Conservation (phyloP, 2,888 invertebrate species). For the Drosophila hamatofila region DNA sequence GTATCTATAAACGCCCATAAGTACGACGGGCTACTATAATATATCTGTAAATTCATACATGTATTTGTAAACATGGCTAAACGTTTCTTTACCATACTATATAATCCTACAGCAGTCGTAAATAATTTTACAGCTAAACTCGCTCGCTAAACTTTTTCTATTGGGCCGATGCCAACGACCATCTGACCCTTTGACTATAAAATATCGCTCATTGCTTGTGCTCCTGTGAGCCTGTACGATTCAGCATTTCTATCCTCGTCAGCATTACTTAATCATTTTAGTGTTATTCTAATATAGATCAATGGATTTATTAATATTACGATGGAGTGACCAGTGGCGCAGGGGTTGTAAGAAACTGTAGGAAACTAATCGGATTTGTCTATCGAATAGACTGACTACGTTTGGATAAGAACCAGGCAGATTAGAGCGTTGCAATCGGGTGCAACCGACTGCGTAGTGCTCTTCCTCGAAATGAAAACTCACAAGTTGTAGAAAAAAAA, state of each 20-base stretch:
- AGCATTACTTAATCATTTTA: constrained; percentile 65
- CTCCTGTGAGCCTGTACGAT: constrained; percentile 38
- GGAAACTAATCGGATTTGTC: constrained; percentile 13
- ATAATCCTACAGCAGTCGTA: constrained; percentile 77
- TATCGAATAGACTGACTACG: constrained; percentile 50
- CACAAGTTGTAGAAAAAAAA: too few relatives aligned
- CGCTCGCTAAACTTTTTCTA: constrained; percentile 23
- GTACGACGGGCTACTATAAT: constrained; percentile 32
- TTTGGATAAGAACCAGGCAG: background rate
- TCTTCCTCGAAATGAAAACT: too few relatives aligned
- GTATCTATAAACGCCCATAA: constrained; percentile 45
- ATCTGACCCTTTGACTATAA: constrained; percentile 70
- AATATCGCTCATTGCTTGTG: constrained; percentile 65
- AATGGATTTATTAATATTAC: constrained; percentile 23
- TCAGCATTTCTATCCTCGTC: constrained; percentile 37
- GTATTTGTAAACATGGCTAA: constrained; percentile 67
- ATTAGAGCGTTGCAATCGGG: too few relatives aligned
- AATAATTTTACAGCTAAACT: constrained; percentile 74
- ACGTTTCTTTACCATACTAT: constrained; percentile 55
- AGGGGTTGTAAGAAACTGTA: background rate
- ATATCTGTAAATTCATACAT: constrained; percentile 43
- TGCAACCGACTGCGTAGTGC: too few relatives aligned
- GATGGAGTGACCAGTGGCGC: constrained; percentile 31
- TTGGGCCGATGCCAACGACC: constrained; percentile 37
- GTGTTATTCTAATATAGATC: constrained; percentile 57